Base-by-base conservation (phyloP, 2,888 invertebrate species). In the Agrotis exclamationis region DNA sequence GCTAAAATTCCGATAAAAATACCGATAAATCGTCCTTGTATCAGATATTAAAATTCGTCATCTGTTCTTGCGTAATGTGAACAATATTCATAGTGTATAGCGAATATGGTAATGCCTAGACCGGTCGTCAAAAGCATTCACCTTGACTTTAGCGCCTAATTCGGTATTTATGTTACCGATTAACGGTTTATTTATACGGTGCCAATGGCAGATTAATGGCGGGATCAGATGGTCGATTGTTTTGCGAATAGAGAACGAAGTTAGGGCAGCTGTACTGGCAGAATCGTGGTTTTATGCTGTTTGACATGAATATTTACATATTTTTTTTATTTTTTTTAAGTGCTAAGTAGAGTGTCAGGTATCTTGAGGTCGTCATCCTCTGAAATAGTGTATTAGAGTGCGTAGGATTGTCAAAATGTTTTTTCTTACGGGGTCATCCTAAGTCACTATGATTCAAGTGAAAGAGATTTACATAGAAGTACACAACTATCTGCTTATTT, bases 21-120 rank as follows among this genome's bases (percentile, higher is more conserved):
- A 66, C 70, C n/a, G 68, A 73, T 71, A 53, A 20, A 58, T 54
- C 64, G 83, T 80, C 90, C 90, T 90, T 90, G 90, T 89, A 73
- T 87, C 85, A 84, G 76, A 85, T 87, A 83, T 86, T 86, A 74
- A 87, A 85, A 82, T 85, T 84, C 84, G 84, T 78, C 73, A 73
- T 75, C 66, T 68, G 81, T 85, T 80, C 72, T 90, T 88, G 87
- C 87, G 85, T 87, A 88, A 90, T 74, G 50, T 75, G 66, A 64
- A 69, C 64, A 76, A 74, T 80, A 79, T 84, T 75, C 60, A 88
- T 84, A 80, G 71, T 73, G 69, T 81, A 84, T 84, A 77, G 63
- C 82, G 80, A 85, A 71, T 83, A 85, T 85, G 80, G 69, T 84
- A 82, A 86, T 85, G 68, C 45, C 59, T 53, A 79, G 67, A 88